A percentile compares a stretch with the other conserved stretches of the same genome.
phyloP scores from a whole-genome alignment of 1,140 invertebrate genomes.

The Brachionus paranguensis region DNA sequence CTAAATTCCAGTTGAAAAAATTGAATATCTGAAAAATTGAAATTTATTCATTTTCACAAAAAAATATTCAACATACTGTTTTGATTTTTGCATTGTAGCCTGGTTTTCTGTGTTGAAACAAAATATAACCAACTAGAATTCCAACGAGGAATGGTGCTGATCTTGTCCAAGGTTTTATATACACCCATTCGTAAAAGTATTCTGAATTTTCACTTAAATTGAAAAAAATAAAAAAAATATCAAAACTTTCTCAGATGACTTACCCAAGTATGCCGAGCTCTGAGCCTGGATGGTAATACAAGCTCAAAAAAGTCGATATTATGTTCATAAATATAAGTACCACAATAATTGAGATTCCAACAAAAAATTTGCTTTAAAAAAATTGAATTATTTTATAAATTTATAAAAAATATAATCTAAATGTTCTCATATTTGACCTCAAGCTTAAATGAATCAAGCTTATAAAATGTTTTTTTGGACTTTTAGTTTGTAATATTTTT shows the following conservation, averaged over 20 bases:
- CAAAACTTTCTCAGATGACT: not conserved
- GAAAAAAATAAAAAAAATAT: not conserved
- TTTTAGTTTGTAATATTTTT: too few species aligned
- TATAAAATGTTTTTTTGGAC: too few species aligned
- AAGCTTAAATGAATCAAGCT: too few species aligned
- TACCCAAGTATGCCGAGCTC: conserved; percentile 4
- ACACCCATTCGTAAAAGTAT: conserved; percentile 63
- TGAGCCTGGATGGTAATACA: conserved; percentile 12
- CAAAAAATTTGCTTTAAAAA: not conserved
- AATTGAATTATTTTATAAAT: too few species aligned
- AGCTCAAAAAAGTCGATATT: not conserved
- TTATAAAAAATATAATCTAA: too few species aligned
- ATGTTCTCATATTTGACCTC: too few species aligned
- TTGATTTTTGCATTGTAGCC: not conserved
- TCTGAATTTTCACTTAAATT: not conserved
- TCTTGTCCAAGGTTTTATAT: conserved; percentile 64
- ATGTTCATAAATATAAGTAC: not conserved
- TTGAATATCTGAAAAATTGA: not conserved
- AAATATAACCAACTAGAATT: conserved; percentile 53
- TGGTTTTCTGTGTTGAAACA: not conserved
- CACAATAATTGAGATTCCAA: not conserved
- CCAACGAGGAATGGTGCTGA: conserved; percentile 58
- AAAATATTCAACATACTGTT: not conserved
- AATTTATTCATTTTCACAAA: too few species aligned
- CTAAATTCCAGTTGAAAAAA: conserved; percentile 5